A percentile compares a stretch with the other conserved stretches of the same genome.
phyloP scores from a whole-genome alignment of 2,113 vertebrate species.

The Hyaena hyaena region DNA sequence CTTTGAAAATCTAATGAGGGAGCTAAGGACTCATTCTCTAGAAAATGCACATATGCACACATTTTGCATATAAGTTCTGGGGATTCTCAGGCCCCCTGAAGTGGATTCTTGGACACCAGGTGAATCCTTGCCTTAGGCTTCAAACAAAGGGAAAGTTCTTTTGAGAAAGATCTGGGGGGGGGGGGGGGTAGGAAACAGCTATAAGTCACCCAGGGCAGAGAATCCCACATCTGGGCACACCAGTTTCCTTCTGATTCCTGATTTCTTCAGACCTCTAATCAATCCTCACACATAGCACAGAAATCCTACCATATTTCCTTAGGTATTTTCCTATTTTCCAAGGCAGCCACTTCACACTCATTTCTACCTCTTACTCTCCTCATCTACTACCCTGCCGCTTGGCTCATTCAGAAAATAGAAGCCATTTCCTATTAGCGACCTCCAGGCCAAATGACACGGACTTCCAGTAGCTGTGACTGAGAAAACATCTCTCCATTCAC shows the following conservation, averaged over 20 bases:
- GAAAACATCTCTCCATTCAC: neutral
- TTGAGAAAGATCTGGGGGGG: neutral
- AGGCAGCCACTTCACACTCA: neutral
- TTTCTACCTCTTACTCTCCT: neutral
- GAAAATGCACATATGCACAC: constrained; percentile 63
- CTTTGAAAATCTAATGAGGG: constrained; percentile 69
- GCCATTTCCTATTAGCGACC: neutral
- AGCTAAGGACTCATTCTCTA: constrained; percentile 50
- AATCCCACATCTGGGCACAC: neutral
- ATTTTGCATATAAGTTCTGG: constrained; percentile 61
- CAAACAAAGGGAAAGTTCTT: constrained; percentile 48
- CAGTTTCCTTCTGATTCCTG: neutral
- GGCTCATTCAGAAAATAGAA: neutral
- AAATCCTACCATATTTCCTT: neutral
- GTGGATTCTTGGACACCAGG: neutral
- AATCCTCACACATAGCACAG: neutral
- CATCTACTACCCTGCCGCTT: neutral
- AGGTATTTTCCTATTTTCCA: constrained; percentile 13
- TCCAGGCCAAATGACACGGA: neutral
- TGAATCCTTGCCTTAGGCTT: constrained; percentile 27
- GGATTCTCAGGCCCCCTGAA: constrained; percentile 12
- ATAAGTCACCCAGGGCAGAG: neutral
- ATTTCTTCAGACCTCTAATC: constrained; percentile 7
- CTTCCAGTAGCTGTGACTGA: neutral
- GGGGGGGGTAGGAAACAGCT: neutral